These are phyloP conservation scores for Mus spretus DNA, from an alignment of 2,797 vertebrate genomes.

Conservation along the genomic window DNA sequence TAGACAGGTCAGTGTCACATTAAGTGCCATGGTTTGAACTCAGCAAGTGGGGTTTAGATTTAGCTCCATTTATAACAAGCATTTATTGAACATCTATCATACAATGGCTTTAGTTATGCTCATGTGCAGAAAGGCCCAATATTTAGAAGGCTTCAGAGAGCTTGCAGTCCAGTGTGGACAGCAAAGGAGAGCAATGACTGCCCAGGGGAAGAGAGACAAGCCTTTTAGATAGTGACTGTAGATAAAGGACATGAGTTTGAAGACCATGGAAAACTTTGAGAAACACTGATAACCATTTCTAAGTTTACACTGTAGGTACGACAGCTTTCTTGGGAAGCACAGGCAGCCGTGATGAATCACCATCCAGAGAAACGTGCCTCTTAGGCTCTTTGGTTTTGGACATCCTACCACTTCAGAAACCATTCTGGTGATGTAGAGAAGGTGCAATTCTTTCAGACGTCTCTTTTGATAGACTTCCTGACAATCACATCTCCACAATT, in stretches of 20 bases:
- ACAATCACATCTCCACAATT: constrained; percentile 22
- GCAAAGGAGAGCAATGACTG: background rate
- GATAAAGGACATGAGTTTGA: background rate
- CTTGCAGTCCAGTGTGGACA: background rate
- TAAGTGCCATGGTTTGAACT: background rate
- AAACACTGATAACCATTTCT: background rate
- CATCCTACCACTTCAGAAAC: background rate
- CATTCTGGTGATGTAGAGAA: background rate
- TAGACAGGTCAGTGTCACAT: background rate
- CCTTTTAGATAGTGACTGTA: background rate
- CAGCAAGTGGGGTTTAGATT: background rate
- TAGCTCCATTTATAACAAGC: background rate
- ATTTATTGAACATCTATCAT: background rate
- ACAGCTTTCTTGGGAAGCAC: background rate
- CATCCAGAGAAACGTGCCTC: background rate
- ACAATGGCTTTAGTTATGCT: background rate
- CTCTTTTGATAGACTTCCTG: constrained; percentile 17
- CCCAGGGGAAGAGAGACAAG: background rate
- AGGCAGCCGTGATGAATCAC: background rate
- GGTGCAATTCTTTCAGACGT: background rate
- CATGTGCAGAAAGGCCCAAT: background rate
- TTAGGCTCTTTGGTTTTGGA: background rate
- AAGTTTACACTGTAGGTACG: background rate
- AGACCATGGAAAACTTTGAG: no score
- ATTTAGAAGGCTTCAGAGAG: background rate